Evolutionary conservation across 2,113 vertebrate genomes (phyloP).

Genomic region (Hymenochirus boettgeri): DNA sequence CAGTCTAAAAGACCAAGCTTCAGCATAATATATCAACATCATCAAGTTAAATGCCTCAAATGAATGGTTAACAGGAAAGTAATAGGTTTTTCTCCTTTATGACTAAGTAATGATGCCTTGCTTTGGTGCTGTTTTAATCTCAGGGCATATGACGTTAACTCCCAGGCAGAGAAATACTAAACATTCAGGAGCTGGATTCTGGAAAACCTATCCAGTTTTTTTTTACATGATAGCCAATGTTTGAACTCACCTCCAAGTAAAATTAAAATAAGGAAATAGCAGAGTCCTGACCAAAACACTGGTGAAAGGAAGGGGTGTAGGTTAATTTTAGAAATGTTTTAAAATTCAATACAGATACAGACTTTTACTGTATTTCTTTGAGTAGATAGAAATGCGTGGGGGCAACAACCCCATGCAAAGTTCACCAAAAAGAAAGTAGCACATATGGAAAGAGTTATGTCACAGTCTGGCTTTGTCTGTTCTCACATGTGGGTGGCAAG

Average conservation of each 20-base stretch:
- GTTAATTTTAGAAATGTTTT: no score
- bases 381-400: no score
- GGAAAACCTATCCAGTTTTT: slow-evolving; percentile 56
- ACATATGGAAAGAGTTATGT: no score
- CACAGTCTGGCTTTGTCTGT: no score
- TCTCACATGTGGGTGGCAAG: no score
- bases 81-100: slow-evolving; percentile 46
- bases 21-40: slow-evolving; percentile 48
- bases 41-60: slow-evolving; percentile 50
- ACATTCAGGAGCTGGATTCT: slow-evolving; percentile 54
- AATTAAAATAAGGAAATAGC: slow-evolving; percentile 19
- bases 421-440: no score
- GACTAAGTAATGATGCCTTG: slow-evolving; percentile 47
- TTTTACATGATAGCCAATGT: slow-evolving; percentile 53
- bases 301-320: no score
- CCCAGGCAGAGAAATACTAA: slow-evolving; percentile 62
- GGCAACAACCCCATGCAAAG: no score
- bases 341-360: no score
- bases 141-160: slow-evolving; percentile 61
- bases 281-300: not conserved
- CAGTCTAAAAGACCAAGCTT: slow-evolving; percentile 50
- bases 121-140: slow-evolving; percentile 58
- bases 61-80: slow-evolving; percentile 47
- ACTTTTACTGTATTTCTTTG: no score
- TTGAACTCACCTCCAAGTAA: slow-evolving; percentile 55